Evolutionary conservation across 2,113 vertebrate species (phyloP), one percentile per base, ranked within the genome.

Genomic region (Oreochromis niloticus): DNA sequence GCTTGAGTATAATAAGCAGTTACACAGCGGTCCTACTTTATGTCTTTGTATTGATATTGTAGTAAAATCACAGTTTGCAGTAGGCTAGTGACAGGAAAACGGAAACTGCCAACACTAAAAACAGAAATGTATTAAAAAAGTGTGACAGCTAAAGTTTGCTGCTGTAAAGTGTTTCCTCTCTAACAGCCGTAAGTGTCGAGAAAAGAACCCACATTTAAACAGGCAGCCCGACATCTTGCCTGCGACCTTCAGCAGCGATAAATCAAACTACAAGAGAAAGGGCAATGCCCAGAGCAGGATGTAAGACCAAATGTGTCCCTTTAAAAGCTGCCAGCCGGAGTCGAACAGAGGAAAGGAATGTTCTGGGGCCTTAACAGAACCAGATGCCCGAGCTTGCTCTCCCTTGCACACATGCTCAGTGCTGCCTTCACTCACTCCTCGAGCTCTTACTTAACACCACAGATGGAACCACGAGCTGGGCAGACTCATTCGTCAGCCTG

Each of bases 331-430:
- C 93, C 93, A 94, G 94, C 91, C 94, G 71, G 94, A 93, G 88
- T 92, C 48, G 82, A 95, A 95, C 95, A 89, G 87, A 94, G 93
- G 94, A 91, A 95, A 95, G 93, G 94, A 96, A 96, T 95, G 95
- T 96, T 95, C 93, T 89, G 48, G 80, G 80, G 86, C 85, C 92
- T 95, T 95, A 96, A 94, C 94, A 95, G 94, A 96, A 96, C 95
- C 96, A 96, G 96, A 96, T 96, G 95, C 94, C 89, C 80, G 34
- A 39, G 86, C 91, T 94, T 88, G 85, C 87, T 81, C 85, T 78
- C 80, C 66, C 27, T 73, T 24, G 61, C 92, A 85, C 92, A 94
- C 90, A 84, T 88, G 89, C 87, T 93, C 87, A 59, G 22, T 57
- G 83, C 57, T 86, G 89, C 80, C 87, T 87, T 59, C 83, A 59